Evolutionary conservation across 2,888 invertebrate genomes (phyloP).

Genomic region (Neocrepidodera transversa): DNA sequence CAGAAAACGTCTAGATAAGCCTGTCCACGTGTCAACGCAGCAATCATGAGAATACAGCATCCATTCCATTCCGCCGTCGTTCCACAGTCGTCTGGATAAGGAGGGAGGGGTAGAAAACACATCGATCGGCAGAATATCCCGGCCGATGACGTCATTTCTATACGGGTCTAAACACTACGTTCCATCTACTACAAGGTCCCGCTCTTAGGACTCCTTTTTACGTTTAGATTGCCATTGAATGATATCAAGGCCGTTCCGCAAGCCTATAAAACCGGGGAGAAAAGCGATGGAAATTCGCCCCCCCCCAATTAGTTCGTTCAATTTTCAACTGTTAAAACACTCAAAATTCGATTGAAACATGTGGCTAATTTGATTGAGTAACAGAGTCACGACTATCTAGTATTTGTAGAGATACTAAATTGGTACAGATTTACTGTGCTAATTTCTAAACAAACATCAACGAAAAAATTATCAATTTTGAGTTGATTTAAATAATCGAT

Average conservation of each 20-base stretch:
- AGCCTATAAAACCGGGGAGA: too few relatives aligned
- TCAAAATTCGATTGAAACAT: too few relatives aligned
- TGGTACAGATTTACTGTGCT: too few relatives aligned
- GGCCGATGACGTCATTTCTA: conserved; percentile 53
- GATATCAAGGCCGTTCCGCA: conserved; percentile 19
- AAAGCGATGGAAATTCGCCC: too few relatives aligned
- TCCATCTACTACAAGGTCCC: conserved; percentile 48
- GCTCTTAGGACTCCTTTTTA: conserved; percentile 29
- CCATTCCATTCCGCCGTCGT: conserved; percentile 15
- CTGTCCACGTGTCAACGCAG: conserved; percentile 21
- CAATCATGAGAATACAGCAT: conserved; percentile 21
- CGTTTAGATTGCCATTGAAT: conserved; percentile 38
- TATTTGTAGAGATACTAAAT: too few relatives aligned
- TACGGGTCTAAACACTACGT: conserved; percentile 51
- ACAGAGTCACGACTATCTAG: too few relatives aligned
- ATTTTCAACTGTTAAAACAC: too few relatives aligned
- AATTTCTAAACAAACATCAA: too few relatives aligned
- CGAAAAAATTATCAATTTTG: too few relatives aligned
- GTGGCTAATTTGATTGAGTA: too few relatives aligned
- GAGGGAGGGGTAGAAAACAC: conserved; percentile 46
- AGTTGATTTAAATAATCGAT: too few relatives aligned
- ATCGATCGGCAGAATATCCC: conserved; percentile 49
- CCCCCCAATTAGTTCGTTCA: too few relatives aligned
- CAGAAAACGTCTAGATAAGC: conserved; percentile 12
- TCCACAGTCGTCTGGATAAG: conserved; percentile 47